Percentiles rank a stretch among this genome's conserved stretches.
Conservation (phyloP, 2,797 vertebrate species). For the Xiphophorus birchmanni region DNA sequence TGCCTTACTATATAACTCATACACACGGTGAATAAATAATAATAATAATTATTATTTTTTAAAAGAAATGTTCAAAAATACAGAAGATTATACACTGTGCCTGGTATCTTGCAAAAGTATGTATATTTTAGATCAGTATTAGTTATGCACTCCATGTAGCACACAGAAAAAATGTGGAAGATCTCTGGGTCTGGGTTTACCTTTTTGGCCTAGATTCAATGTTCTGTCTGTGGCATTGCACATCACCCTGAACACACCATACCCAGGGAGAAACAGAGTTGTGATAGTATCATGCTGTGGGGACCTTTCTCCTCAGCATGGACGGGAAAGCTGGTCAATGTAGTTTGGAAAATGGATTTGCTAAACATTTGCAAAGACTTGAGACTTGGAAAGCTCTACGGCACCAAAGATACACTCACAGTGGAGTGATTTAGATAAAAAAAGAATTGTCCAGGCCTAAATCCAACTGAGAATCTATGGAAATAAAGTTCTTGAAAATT, state of each 20-base stretch:
- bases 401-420: not conserved
- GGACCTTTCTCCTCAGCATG: not conserved
- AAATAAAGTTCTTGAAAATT: not conserved
- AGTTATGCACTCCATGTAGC: not conserved
- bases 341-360: not conserved
- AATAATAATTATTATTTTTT: not conserved
- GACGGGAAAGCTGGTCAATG: not conserved
- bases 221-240: not conserved
- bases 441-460: not conserved
- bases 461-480: not conserved
- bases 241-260: not conserved
- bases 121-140: not conserved
- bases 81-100: not conserved
- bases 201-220: not conserved
- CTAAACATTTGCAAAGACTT: not conserved
- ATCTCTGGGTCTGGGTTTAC: not conserved
- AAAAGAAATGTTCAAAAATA: not conserved
- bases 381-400: not conserved
- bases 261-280: not conserved
- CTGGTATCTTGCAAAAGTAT: not conserved
- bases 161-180: not conserved
- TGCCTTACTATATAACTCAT: constrained; percentile 87
- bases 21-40: constrained; percentile 59
- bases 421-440: not conserved
- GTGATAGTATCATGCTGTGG: not conserved